Conservation (phyloP, 1,140 invertebrate species). For the Zophobas morio region DNA sequence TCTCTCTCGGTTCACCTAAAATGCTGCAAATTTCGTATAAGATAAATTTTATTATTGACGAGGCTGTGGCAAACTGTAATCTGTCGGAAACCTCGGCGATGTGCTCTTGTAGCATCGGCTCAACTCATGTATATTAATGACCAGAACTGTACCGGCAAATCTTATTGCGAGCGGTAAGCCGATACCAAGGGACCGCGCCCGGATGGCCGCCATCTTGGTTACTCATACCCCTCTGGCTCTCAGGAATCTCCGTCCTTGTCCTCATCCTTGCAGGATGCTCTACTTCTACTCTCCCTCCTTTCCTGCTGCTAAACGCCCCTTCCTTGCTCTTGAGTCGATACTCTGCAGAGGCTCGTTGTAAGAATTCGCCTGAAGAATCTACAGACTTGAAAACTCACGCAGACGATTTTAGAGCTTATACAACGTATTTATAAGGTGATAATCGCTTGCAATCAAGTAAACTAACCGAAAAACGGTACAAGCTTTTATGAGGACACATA, state of each 20-base stretch:
- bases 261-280: slow-evolving; percentile 49
- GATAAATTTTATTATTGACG: slow-evolving; percentile 41
- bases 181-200: slow-evolving; percentile 66
- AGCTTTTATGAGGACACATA: too few relatives aligned
- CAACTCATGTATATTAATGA: slow-evolving; percentile 67
- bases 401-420: neutral
- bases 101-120: slow-evolving; percentile 39
- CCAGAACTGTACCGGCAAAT: slow-evolving; percentile 65
- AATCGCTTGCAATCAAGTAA: neutral
- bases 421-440: neutral
- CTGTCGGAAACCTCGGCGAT: slow-evolving; percentile 42
- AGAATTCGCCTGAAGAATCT: slow-evolving; percentile 64
- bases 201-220: slow-evolving; percentile 63
- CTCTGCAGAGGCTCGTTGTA: slow-evolving; percentile 62
- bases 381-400: slow-evolving; percentile 1
- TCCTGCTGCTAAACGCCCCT: slow-evolving; percentile 50
- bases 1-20: neutral
- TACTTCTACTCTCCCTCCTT: slow-evolving; percentile 19
- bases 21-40: slow-evolving; percentile 7
- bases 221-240: slow-evolving; percentile 53
- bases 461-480: too few relatives aligned
- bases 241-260: slow-evolving; percentile 55
- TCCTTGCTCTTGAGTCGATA: slow-evolving; percentile 66
- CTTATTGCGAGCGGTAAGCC: slow-evolving; percentile 67
- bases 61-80: slow-evolving; percentile 41